These are phyloP conservation scores for Strigamia crassipes DNA, from an alignment of 2,888 invertebrate genomes.

Conservation along the genomic window DNA sequence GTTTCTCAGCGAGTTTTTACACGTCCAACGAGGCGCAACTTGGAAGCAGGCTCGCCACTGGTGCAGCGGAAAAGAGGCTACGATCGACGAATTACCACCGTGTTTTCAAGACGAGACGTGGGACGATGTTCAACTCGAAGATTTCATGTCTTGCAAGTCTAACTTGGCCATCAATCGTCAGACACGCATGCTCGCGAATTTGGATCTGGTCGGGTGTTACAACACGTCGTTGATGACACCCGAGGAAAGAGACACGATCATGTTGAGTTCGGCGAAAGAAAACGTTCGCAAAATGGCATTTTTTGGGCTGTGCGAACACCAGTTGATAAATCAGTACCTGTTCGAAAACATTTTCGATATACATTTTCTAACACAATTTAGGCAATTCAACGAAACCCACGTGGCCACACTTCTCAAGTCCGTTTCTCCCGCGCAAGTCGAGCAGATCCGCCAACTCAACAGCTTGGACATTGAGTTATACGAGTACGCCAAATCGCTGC, in stretches of 20 bases:
- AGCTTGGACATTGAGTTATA: constrained; percentile 90
- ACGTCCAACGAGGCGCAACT: constrained; percentile 94
- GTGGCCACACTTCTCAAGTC: constrained; percentile 80
- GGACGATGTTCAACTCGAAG: constrained; percentile 85
- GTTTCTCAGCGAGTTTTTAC: constrained; percentile 95
- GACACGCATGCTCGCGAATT: constrained; percentile 96
- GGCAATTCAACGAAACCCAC: constrained; percentile 89
- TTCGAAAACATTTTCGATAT: constrained; percentile 93
- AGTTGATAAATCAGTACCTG: constrained; percentile 85
- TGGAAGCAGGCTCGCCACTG: constrained; percentile 79
- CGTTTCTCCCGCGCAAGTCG: constrained; percentile 74
- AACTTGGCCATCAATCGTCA: constrained; percentile 96
- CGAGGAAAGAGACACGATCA: constrained; percentile 77
- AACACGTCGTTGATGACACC: constrained; percentile 72
- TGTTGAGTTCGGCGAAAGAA: constrained; percentile 92
- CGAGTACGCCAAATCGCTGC: constrained; percentile 85
- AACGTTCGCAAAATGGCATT: constrained; percentile 95
- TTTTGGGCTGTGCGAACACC: constrained; percentile 95
- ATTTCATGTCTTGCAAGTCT: constrained; percentile 87
- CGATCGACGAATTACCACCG: constrained; percentile 76
- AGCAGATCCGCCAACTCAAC: constrained; percentile 78
- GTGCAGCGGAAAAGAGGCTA: constrained; percentile 73
- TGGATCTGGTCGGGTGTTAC: constrained; percentile 94
- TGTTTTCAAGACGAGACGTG: constrained; percentile 72
- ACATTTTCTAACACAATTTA: constrained; percentile 85